Percentiles rank a stretch among this genome's conserved stretches.
phyloP scores from a whole-genome alignment of 2,888 invertebrate species.

The Polymixis lichenea region DNA sequence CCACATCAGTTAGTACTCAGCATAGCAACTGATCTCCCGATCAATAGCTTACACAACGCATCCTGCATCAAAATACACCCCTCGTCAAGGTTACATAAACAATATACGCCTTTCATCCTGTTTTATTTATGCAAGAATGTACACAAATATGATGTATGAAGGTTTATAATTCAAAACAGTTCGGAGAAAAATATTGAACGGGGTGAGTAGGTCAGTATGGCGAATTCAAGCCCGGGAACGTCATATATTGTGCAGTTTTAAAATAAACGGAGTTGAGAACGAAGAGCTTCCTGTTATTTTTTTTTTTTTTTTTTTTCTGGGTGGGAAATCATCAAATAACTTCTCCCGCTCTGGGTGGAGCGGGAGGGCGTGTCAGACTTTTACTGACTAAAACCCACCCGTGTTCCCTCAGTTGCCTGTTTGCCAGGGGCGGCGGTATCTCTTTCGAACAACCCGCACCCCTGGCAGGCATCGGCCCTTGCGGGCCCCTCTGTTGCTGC shows the following conservation, averaged over 20 bases:
- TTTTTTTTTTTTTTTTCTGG: too few species aligned
- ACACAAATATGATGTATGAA: slow-evolving; percentile 43
- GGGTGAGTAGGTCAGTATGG: slow-evolving; percentile 27
- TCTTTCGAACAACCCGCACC: too few species aligned
- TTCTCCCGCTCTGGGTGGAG: too few species aligned
- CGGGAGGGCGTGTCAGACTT: too few species aligned
- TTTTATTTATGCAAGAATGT: slow-evolving; percentile 6
- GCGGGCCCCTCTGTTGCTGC: too few species aligned
- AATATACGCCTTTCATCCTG: slow-evolving; percentile 33
- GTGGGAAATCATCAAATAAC: too few species aligned
- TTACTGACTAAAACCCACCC: too few species aligned
- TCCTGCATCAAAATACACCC: slow-evolving; percentile 49
- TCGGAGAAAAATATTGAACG: slow-evolving; percentile 17
- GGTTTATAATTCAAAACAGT: slow-evolving; percentile 17
- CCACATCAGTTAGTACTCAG: background rate
- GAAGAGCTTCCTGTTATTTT: slow-evolving; percentile 8
- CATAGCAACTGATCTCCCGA: slow-evolving; percentile 22
- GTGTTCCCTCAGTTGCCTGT: too few species aligned
- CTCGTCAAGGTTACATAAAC: slow-evolving; percentile 50
- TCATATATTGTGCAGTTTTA: background rate
- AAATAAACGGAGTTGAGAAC: background rate
- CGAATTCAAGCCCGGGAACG: slow-evolving; percentile 15
- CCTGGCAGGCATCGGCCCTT: too few species aligned
- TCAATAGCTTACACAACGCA: slow-evolving; percentile 39
- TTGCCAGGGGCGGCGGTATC: too few species aligned